These are phyloP conservation scores for Oreonectes daqikongensis DNA, from an alignment of 2,797 vertebrate species.

Conservation along the genomic window DNA sequence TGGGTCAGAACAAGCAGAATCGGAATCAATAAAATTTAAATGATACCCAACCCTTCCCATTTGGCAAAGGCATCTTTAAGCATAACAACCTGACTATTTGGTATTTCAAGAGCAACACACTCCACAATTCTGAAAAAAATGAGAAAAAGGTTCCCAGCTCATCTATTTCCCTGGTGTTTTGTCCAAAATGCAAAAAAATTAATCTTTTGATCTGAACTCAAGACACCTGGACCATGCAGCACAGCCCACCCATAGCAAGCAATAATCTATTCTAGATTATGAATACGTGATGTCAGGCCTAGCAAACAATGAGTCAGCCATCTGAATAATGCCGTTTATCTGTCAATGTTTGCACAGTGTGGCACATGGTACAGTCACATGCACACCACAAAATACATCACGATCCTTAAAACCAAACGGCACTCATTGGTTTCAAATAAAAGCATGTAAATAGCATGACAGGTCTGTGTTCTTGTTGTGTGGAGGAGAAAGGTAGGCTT, in stretches of 20 bases:
- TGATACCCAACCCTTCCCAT: too few species aligned
- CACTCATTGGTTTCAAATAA: slow-evolving; percentile 15
- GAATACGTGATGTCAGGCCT: slow-evolving; percentile 35
- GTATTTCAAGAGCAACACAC: too few species aligned
- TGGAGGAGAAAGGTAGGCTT: slow-evolving; percentile 14
- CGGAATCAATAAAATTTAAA: too few species aligned
- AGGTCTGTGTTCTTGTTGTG: not conserved
- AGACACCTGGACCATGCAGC: not conserved
- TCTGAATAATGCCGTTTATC: slow-evolving; percentile 41
- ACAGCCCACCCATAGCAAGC: not conserved
- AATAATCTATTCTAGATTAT: slow-evolving; percentile 7
- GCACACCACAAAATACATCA: slow-evolving; percentile 34
- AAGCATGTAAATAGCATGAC: slow-evolving; percentile 22
- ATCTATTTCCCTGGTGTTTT: too few species aligned
- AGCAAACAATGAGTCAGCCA: slow-evolving; percentile 41
- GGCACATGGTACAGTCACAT: slow-evolving; percentile 41
- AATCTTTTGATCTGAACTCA: not conserved
- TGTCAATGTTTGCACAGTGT: slow-evolving; percentile 43
- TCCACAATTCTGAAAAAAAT: too few species aligned
- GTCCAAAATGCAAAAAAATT: too few species aligned
- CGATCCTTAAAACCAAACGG: slow-evolving; percentile 9
- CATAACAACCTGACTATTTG: too few species aligned
- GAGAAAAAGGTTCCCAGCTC: too few species aligned
- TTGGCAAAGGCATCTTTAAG: too few species aligned
- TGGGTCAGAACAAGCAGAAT: too few species aligned